phyloP scores from a whole-genome alignment of 2,888 invertebrate genomes.

The Ptychoptera albimana region DNA sequence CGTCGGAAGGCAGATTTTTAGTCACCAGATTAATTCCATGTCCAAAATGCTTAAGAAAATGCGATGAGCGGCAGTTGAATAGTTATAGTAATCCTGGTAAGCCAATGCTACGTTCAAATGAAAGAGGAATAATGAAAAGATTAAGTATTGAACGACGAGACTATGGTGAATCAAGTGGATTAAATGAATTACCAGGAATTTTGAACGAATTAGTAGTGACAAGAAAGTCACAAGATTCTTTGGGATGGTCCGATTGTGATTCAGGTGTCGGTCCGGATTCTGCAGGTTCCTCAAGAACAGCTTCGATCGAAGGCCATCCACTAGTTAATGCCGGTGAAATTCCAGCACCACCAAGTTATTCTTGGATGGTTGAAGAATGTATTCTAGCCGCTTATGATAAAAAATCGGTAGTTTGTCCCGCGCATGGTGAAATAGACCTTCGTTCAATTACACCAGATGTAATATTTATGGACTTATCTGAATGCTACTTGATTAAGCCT shows the following conservation, averaged over 20 bases:
- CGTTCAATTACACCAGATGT: slow-evolving; percentile 85
- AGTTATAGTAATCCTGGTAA: slow-evolving; percentile 19
- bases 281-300: slow-evolving; percentile 62
- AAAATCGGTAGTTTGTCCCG: slow-evolving; percentile 55
- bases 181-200: slow-evolving; percentile 11
- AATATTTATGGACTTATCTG: slow-evolving; percentile 76
- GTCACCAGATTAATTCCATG: slow-evolving; percentile 90
- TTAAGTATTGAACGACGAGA: slow-evolving; percentile 5
- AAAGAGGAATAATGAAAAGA: slow-evolving; percentile 3
- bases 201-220: slow-evolving; percentile 10
- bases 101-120: slow-evolving; percentile 10
- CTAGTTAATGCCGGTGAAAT: slow-evolving; percentile 26
- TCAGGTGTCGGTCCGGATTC: slow-evolving; percentile 78
- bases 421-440: slow-evolving; percentile 59
- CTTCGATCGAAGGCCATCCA: slow-evolving; percentile 66
- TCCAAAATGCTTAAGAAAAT: slow-evolving; percentile 59
- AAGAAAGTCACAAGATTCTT: slow-evolving; percentile 43
- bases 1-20: slow-evolving; percentile 86
- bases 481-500: slow-evolving; percentile 61
- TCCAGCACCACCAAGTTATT: slow-evolving; percentile 38
- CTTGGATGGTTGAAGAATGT: slow-evolving; percentile 93
- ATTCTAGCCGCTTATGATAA: slow-evolving; percentile 72
- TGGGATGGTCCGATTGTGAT: slow-evolving; percentile 62
- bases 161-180: slow-evolving; percentile 22
- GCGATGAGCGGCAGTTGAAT: slow-evolving; percentile 11